Evolutionary conservation across 2,113 vertebrate species (phyloP), one percentile per base, ranked within the genome.

Genomic region (Lonchura striata): DNA sequence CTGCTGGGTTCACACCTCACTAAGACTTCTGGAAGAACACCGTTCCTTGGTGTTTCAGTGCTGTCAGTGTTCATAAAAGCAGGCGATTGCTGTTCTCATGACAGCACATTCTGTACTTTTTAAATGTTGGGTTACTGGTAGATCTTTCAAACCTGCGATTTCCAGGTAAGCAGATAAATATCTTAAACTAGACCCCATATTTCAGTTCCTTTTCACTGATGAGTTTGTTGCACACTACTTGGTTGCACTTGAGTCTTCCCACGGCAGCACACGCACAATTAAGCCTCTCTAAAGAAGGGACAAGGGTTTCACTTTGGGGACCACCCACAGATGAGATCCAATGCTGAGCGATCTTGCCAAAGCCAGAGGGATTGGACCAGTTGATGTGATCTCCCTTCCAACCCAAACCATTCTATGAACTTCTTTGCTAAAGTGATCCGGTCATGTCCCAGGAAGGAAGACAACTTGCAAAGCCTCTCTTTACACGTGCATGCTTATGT

Each of bases 91-190:
- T 49, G 23, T 22, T 90, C 22, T 64, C 12, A 7, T 9, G 10
- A 61, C 20, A 88, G 22, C 4, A 22, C 5, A 31, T 44, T 66
- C 27, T 35, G 9, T 14, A 13, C 33, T 56, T 74, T 64, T 37
- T 14, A 74, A 66, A 70, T 9, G 5, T 10, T 1, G 0, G 11
- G 25, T 41, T 54, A 70, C 2, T 9, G 18, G 24, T 7, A 63
- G 17, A 50, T 27, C 44, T 86, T 90, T 74, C 61, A 82, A 77
- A 88, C 11, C 37, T 33, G 15, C 19, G 2, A 52, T 44, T 75
- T 78, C 35, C 39, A 63, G 25, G 18, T 50, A 70, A 74, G 22
- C 0, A 66, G 6, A n/a, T 5, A 82, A 24, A 2, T 24, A 66
- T 11, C 10, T 77, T 46, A 61, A 54, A 10, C 4, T 28, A 76